Conservation (phyloP, 2,797 vertebrate genomes). For the Tinamus major region DNA sequence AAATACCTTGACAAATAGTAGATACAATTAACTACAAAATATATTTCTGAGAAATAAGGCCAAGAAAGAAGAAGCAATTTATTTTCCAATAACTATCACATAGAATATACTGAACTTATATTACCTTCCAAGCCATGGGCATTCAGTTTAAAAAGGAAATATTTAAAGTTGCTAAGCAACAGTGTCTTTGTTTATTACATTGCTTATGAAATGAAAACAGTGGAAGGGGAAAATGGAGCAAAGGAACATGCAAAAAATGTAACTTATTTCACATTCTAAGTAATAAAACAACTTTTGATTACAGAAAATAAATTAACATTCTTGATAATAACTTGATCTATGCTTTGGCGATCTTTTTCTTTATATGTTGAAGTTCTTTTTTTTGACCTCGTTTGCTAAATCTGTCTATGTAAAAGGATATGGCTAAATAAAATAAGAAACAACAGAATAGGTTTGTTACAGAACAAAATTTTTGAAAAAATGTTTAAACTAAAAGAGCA, state of each 20-base stretch:
- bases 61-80: background rate
- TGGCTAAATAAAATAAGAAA: background rate
- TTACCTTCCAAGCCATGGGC: background rate
- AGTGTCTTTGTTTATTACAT: background rate
- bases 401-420: background rate
- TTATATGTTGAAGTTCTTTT: background rate
- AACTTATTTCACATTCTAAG: background rate
- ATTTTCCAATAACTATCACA: conserved; percentile 6
- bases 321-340: background rate
- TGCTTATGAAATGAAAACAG: background rate
- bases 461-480: background rate
- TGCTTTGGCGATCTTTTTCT: background rate
- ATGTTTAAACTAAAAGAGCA: background rate
- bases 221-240: conserved; percentile 6
- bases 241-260: background rate
- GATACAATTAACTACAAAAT: background rate
- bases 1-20: background rate
- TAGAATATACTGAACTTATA: background rate
- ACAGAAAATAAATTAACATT: background rate
- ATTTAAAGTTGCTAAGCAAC: conserved; percentile 53
- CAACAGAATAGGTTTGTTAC: background rate
- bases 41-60: background rate
- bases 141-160: background rate
- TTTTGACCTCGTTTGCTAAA: background rate
- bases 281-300: background rate